These are phyloP conservation scores for Chiloscyllium punctatum DNA, from an alignment of 2,797 vertebrate genomes.

Conservation along the genomic window DNA sequence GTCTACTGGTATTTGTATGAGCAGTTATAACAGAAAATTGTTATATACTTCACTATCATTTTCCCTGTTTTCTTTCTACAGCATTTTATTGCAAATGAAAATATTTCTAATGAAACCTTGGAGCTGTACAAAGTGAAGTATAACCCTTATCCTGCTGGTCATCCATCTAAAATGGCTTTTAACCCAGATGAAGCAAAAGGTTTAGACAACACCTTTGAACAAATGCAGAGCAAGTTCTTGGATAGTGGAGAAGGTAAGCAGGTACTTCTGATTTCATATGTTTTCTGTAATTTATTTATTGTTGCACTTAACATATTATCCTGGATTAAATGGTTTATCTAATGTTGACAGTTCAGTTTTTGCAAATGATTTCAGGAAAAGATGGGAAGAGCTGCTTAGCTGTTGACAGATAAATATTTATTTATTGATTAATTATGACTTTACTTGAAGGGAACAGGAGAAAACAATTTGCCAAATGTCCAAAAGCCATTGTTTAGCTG, in stretches of 20 bases:
- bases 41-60: not conserved
- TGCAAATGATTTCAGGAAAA: not conserved
- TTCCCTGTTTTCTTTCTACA: conserved; percentile 24
- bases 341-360: not conserved
- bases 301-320: not conserved
- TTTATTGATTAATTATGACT: not conserved
- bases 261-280: not conserved
- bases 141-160: conserved; percentile 66
- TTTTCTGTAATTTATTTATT: not conserved
- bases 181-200: conserved; percentile 52
- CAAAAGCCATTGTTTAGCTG: not conserved
- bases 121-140: conserved; percentile 70
- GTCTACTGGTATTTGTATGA: not conserved
- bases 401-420: not conserved
- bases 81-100: conserved; percentile 55
- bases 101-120: conserved; percentile 47
- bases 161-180: conserved; percentile 55
- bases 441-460: not conserved
- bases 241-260: conserved; percentile 69
- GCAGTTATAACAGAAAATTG: not conserved
- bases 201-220: conserved; percentile 65
- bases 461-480: not conserved
- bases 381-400: not conserved
- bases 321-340: not conserved
- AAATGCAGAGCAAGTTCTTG: conserved; percentile 77